phyloP scores from a whole-genome alignment of 1,140 invertebrate genomes.

The Liolophura sinensis region DNA sequence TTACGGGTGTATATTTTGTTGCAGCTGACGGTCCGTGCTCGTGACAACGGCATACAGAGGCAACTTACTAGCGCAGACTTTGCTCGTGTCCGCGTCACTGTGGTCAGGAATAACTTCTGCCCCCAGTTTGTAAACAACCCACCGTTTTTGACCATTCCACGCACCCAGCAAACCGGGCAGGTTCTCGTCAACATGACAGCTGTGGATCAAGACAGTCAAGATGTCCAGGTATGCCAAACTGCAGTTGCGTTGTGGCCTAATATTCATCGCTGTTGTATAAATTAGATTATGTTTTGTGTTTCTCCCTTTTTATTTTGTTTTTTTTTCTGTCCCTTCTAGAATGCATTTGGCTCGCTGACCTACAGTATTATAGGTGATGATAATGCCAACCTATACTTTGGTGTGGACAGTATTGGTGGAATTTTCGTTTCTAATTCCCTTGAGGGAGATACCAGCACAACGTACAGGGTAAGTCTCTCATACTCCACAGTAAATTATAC shows the following conservation, averaged over 20 bases:
- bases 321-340: slow-evolving; percentile 17
- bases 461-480: slow-evolving; percentile 28
- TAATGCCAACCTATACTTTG: slow-evolving; percentile 31
- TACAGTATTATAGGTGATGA: slow-evolving; percentile 42
- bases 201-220: slow-evolving; percentile 18
- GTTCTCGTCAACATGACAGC: slow-evolving; percentile 28
- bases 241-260: not conserved
- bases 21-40: slow-evolving; percentile 30
- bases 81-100: slow-evolving; percentile 32
- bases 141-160: slow-evolving; percentile 7
- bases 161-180: slow-evolving; percentile 9
- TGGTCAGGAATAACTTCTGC: slow-evolving; percentile 34
- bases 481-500: no score
- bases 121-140: slow-evolving; percentile 32
- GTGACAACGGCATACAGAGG: slow-evolving; percentile 28
- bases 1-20: slow-evolving; percentile 8
- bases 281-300: not conserved
- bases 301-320: not conserved
- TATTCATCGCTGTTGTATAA: not conserved
- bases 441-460: slow-evolving; percentile 11
- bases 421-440: no score
- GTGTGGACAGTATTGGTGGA: slow-evolving; percentile 19
- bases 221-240: slow-evolving; percentile 8
- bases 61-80: slow-evolving; percentile 6
- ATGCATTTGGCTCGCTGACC: slow-evolving; percentile 27